Conservation (phyloP, 2,888 invertebrate species). For the Chaetoderma sp. region DNA sequence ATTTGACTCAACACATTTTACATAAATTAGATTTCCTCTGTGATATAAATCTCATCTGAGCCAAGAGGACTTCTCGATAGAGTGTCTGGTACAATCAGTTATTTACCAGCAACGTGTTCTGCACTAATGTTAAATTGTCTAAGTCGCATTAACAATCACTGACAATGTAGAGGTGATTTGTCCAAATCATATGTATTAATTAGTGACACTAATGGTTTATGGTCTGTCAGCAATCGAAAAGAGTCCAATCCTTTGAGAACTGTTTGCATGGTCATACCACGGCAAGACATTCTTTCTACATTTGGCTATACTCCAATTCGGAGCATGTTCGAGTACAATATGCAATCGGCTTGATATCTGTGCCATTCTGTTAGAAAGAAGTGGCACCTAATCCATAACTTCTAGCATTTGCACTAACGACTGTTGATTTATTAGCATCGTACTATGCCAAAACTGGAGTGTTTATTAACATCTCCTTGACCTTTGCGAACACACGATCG, state of each 20-base stretch:
- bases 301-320: conserved; percentile 34
- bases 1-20: no score
- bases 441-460: conserved; percentile 37
- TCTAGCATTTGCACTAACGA: conserved; percentile 40
- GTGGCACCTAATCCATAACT: conserved; percentile 40
- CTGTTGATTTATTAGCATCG: conserved; percentile 32
- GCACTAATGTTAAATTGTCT: conserved; percentile 6
- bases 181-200: conserved; percentile 15
- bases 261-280: conserved; percentile 38
- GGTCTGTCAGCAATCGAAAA: conserved; percentile 22
- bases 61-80: no score
- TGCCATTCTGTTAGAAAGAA: conserved; percentile 25
- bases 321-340: conserved; percentile 39
- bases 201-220: conserved; percentile 26
- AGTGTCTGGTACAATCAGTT: no score
- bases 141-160: conserved; percentile 20
- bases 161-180: conserved; percentile 15
- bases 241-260: conserved; percentile 13
- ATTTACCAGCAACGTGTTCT: no score
- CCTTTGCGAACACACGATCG: conserved; percentile 26
- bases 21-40: no score
- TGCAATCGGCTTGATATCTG: conserved; percentile 33
- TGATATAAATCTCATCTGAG: no score
- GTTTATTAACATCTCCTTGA: conserved; percentile 30
- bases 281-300: no score